Evolutionary conservation across 2,797 vertebrate genomes (phyloP), one percentile per base, ranked within the genome.

Genomic region (Sylvilagus floridanus): DNA sequence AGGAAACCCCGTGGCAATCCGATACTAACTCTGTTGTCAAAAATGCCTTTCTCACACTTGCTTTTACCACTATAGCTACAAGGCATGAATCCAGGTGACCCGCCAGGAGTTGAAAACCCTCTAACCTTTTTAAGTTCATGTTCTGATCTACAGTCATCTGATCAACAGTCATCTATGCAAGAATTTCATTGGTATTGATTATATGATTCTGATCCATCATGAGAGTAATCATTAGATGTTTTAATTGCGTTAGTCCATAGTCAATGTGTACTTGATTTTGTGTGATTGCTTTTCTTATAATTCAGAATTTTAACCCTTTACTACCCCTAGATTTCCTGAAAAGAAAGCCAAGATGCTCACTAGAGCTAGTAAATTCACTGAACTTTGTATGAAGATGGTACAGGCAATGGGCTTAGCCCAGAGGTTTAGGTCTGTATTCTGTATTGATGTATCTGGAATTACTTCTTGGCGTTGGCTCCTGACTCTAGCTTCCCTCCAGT

Each of bases 91-190:
- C 28, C 32, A 63, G 26, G 63, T 65, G 28, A 63, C 32, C 3
- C 22, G 66, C 30, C 37, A 76, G 30, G n/a, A 75, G 22, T 21
- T 62, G 32, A 83, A 87, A 91, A 88, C 11, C 4, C 22, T 84
- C 8, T 24, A 32, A 75, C 5, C 22, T 57, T 91, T 82, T 66
- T 12, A 32, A 93, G n/a, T 89, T 91, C 62, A 83, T 81, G 22
- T 85, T 94, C 79, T 77, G 62, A 93, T 85, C 30, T 60, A 92
- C 28, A n/a, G n/a, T n/a, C n/a, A n/a, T n/a, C n/a, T n/a, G n/a
- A n/a, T n/a, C n/a, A 71, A 60, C n/a, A 19, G 28, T 69, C 32
- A 84, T 66, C 21, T 47, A 19, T 4, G 35, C 28, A 85, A 82
- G 30, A 88, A 11, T 82, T 93, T 12, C 42, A 4, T 26, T 65